phyloP scores from a whole-genome alignment of 2,797 vertebrate genomes.

The Xerus rutilus region DNA sequence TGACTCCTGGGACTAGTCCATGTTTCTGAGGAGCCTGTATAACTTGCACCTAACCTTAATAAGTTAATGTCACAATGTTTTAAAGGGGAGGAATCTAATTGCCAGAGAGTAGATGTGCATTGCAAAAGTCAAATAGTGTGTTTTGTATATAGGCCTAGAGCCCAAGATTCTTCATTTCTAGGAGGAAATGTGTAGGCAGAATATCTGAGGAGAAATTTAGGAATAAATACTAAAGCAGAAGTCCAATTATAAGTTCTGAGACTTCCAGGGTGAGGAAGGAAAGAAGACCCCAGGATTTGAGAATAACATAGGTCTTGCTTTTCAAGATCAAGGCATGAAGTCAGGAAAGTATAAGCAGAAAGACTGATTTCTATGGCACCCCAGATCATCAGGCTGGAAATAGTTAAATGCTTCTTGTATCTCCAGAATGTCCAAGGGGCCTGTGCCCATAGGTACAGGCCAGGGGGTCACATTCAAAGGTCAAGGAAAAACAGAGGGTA shows the following conservation, averaged over 20 bases:
- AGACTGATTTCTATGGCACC: neutral
- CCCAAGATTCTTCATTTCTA: neutral
- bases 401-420: constrained; percentile 14
- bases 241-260: neutral
- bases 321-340: neutral
- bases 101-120: constrained; percentile 44
- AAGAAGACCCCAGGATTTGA: neutral
- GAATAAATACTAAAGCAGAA: constrained; percentile 42
- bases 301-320: constrained; percentile 1
- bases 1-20: neutral
- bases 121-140: constrained; percentile 12
- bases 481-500: neutral
- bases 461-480: neutral
- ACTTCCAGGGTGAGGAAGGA: neutral
- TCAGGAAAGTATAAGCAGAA: constrained; percentile 1
- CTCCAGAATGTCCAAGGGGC: neutral
- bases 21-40: neutral
- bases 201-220: constrained; percentile 35
- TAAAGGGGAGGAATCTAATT: constrained; percentile 43
- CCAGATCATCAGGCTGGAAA: neutral
- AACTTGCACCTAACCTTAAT: neutral
- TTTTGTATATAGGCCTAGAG: neutral
- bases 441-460: neutral
- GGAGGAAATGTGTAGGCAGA: neutral
- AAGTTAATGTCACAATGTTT: constrained; percentile 62